Evolutionary conservation across 2,888 invertebrate species (phyloP).

Genomic region (Conistra vaccinii): DNA sequence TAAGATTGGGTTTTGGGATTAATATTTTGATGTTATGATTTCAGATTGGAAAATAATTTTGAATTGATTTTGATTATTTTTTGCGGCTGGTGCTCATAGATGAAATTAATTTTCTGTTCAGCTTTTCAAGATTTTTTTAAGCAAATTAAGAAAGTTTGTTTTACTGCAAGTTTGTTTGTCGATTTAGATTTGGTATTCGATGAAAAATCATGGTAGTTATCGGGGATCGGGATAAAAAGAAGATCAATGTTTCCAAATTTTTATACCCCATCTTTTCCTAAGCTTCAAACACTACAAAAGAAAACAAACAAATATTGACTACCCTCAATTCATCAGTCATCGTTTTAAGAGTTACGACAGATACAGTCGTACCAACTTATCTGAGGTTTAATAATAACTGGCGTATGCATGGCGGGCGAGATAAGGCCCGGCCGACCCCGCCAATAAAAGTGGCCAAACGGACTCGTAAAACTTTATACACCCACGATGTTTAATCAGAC

Average conservation of each 20-base stretch:
- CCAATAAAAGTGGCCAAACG: constrained; percentile 62
- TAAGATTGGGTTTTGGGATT: constrained; percentile 48
- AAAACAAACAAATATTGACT: constrained; percentile 19
- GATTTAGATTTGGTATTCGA: neutral
- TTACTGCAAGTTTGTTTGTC: neutral
- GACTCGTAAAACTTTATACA: constrained; percentile 65
- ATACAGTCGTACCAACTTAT: constrained; percentile 52
- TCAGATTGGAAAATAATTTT: constrained; percentile 25
- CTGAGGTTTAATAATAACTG: constrained; percentile 57
- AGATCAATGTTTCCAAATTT: neutral
- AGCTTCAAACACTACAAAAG: constrained; percentile 4
- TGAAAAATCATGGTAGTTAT: neutral
- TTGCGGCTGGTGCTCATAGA: rapidly evolving
- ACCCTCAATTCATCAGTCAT: constrained; percentile 53
- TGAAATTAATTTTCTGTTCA: neutral
- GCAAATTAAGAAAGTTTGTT: neutral
- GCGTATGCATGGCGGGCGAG: constrained; percentile 53
- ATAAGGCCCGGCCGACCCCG: constrained; percentile 55
- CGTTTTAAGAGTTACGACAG: constrained; percentile 46
- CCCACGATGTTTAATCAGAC: constrained; percentile 57
- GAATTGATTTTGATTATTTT: neutral
- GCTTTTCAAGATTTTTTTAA: neutral
- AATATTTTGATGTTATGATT: constrained; percentile 33
- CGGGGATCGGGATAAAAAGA: neutral
- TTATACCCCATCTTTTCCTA: neutral